Evolutionary conservation across 2,888 invertebrate species (phyloP).

Genomic region (Gastrophysa polygoni): DNA sequence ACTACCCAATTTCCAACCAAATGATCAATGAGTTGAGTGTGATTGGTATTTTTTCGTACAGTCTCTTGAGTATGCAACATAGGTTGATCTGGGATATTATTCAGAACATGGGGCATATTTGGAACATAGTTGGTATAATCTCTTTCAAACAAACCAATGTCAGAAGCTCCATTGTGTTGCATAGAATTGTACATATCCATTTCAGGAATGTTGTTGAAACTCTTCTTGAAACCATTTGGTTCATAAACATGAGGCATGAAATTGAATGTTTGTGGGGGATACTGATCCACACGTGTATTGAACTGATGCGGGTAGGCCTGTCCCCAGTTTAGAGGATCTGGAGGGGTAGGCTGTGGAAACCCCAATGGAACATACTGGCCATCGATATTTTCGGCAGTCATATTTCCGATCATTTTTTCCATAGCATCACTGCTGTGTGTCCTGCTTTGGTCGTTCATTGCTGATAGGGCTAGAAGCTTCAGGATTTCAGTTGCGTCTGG

Average conservation of each 20-base stretch:
- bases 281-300: conserved; percentile 34
- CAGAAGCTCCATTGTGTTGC: conserved; percentile 42
- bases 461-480: conserved; percentile 13
- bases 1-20: conserved; percentile 72
- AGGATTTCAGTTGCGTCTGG: conserved; percentile 22
- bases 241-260: conserved; percentile 42
- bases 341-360: conserved; percentile 48
- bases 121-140: conserved; percentile 19
- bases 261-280: conserved; percentile 37
- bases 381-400: conserved; percentile 65
- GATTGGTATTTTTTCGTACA: conserved; percentile 32
- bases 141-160: conserved; percentile 40
- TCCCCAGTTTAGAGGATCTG: conserved; percentile 46
- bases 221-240: conserved; percentile 39
- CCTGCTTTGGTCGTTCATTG: conserved; percentile 52
- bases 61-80: conserved; percentile 34
- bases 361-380: conserved; percentile 65
- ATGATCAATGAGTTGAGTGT: conserved; percentile 68
- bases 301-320: conserved; percentile 44
- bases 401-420: conserved; percentile 66
- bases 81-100: conserved; percentile 33
- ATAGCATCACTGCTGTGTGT: conserved; percentile 54
- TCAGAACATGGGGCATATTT: conserved; percentile 34
- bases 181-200: conserved; percentile 45
- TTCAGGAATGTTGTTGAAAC: conserved; percentile 33